Conservation (phyloP, 2,797 vertebrate genomes). For the Typhlichthys subterraneus region DNA sequence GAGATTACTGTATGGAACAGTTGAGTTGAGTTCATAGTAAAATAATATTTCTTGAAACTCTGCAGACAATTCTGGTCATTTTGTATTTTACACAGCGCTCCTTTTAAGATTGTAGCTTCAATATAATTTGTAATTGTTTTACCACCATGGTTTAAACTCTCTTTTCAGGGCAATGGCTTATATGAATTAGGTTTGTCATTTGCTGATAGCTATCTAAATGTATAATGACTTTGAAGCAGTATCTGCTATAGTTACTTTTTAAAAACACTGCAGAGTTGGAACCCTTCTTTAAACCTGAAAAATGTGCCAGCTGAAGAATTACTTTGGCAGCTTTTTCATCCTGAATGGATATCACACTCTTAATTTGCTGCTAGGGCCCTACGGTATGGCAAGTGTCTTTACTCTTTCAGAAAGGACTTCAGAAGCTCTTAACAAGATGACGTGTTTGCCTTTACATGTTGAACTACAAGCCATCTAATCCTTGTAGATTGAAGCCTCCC, state of each 20-base stretch:
- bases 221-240: slow-evolving; percentile 14
- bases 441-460: slow-evolving; percentile 74
- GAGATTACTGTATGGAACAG: too few relatives aligned
- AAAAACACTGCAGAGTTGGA: too few relatives aligned
- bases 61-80: too few relatives aligned
- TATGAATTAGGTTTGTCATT: not conserved
- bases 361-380: slow-evolving; percentile 76
- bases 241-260: not conserved
- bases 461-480: slow-evolving; percentile 78
- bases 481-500: slow-evolving; percentile 77
- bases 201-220: slow-evolving; percentile 16
- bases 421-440: slow-evolving; percentile 80
- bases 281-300: slow-evolving; percentile 47
- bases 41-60: too few relatives aligned
- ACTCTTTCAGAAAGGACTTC: slow-evolving; percentile 73
- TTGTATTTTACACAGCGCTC: too few relatives aligned
- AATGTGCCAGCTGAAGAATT: slow-evolving; percentile 63
- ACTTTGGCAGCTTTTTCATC: slow-evolving; percentile 44
- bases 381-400: slow-evolving; percentile 59
- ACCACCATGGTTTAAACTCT: too few relatives aligned
- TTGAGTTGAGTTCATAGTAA: too few relatives aligned
- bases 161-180: slow-evolving; percentile 7
- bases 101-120: too few relatives aligned
- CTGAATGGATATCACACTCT: slow-evolving; percentile 72
- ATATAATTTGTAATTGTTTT: too few relatives aligned